Percentiles rank a stretch among this genome's conserved stretches.
Conservation (phyloP, 2,113 vertebrate genomes). For the Aramus guarauna region DNA sequence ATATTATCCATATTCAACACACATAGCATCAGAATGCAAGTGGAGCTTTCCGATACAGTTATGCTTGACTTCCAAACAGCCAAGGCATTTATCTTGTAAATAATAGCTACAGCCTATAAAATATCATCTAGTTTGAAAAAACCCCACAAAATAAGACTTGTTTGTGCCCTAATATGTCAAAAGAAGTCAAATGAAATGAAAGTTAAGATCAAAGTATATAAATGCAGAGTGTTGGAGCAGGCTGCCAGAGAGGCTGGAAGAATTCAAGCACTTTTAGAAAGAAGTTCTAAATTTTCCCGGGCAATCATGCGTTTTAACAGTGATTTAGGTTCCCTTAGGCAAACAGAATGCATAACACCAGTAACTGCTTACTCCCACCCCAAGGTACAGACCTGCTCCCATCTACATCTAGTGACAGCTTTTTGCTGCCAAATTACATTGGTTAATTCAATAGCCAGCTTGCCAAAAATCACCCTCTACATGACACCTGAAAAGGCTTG, state of each 20-base stretch:
- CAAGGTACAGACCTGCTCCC: neutral
- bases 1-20: neutral
- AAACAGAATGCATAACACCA: neutral
- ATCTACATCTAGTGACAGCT: neutral
- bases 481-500: neutral
- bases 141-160: neutral
- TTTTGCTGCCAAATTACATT: neutral
- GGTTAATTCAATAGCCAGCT: neutral
- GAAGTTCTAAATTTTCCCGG: neutral
- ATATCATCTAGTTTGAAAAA: neutral
- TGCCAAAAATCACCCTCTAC: neutral
- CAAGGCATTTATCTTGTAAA: neutral
- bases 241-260: neutral
- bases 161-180: neutral
- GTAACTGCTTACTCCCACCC: neutral
- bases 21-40: fast-evolving
- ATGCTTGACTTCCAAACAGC: neutral
- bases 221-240: neutral
- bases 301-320: neutral
- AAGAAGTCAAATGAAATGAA: neutral
- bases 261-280: neutral
- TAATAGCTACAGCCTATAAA: neutral
- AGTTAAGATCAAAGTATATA: neutral
- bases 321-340: neutral
- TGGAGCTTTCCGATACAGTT: neutral